A percentile compares a stretch with the other conserved stretches of the same genome.
phyloP scores from a whole-genome alignment of 2,888 invertebrate genomes.

The Drosophila kanekoi region DNA sequence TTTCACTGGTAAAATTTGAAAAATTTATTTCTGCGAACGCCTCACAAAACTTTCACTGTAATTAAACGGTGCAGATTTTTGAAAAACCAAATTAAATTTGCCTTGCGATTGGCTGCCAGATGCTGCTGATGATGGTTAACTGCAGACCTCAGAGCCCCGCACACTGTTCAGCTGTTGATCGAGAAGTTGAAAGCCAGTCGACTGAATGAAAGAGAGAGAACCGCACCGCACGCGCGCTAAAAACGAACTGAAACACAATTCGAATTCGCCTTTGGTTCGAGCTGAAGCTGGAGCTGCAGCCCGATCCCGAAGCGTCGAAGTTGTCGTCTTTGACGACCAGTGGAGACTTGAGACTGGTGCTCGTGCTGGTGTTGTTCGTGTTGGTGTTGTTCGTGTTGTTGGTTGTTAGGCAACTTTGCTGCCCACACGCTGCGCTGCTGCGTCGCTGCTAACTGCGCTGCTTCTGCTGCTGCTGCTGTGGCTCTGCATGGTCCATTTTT shows the following conservation, averaged over 20 bases:
- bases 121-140: conserved; percentile 30
- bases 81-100: conserved; percentile 29
- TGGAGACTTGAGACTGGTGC: conserved; percentile 61
- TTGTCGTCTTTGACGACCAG: conserved; percentile 42
- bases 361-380: conserved; percentile 29
- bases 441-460: conserved; percentile 34
- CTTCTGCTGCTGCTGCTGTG: conserved; percentile 34
- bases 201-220: conserved; percentile 60
- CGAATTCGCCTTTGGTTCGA: conserved; percentile 41
- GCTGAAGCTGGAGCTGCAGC: conserved; percentile 33
- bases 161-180: conserved; percentile 49
- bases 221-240: conserved; percentile 82
- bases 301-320: conserved; percentile 48
- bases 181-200: conserved; percentile 23
- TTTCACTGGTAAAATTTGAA: conserved; percentile 73
- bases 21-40: conserved; percentile 32
- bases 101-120: conserved; percentile 32
- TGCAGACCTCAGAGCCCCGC: conserved; percentile 34
- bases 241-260: conserved; percentile 75
- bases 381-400: conserved; percentile 36
- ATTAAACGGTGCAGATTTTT: conserved; percentile 37
- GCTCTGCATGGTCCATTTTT: conserved; percentile 76
- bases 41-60: conserved; percentile 66
- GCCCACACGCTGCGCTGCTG: conserved; percentile 72
- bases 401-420: conserved; percentile 80